Conservation (phyloP, 2,113 vertebrate species). For the Panthera leo region DNA sequence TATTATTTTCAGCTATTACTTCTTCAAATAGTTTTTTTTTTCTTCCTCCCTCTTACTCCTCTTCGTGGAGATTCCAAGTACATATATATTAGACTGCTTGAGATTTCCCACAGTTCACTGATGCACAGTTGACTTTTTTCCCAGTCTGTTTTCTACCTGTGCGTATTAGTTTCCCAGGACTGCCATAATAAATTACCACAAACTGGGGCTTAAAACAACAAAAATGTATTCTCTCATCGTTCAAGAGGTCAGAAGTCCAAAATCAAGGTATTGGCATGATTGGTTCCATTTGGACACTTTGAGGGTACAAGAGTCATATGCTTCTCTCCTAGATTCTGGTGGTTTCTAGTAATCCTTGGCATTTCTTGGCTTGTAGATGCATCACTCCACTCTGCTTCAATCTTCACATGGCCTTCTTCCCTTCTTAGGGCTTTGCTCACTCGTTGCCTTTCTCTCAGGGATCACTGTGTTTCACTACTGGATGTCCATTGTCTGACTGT, state of each 20-base stretch:
- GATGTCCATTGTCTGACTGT: neutral
- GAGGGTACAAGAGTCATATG: neutral
- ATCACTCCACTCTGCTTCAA: neutral
- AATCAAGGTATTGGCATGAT: neutral
- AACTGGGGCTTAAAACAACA: conserved; percentile 1
- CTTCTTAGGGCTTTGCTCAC: neutral
- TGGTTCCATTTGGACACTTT: neutral
- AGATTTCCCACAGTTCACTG: neutral
- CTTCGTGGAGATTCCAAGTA: neutral
- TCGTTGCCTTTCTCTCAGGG: neutral
- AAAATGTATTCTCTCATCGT: neutral
- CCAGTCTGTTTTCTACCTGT: neutral
- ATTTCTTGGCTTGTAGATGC: neutral
- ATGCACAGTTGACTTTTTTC: neutral
- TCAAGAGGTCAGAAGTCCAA: neutral
- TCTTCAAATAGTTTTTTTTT: neutral
- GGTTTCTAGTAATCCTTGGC: neutral
- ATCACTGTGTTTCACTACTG: neutral
- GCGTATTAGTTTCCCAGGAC: neutral
- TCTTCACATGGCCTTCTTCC: neutral
- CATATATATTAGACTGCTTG: neutral
- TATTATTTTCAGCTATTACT: neutral
- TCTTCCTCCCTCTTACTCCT: neutral
- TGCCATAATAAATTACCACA: neutral
- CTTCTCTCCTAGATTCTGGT: neutral